Percentiles rank a stretch among this genome's conserved stretches.
These are phyloP conservation scores for Dryoscopus gambensis DNA, from an alignment of 2,113 vertebrate species.

Conservation along the genomic window DNA sequence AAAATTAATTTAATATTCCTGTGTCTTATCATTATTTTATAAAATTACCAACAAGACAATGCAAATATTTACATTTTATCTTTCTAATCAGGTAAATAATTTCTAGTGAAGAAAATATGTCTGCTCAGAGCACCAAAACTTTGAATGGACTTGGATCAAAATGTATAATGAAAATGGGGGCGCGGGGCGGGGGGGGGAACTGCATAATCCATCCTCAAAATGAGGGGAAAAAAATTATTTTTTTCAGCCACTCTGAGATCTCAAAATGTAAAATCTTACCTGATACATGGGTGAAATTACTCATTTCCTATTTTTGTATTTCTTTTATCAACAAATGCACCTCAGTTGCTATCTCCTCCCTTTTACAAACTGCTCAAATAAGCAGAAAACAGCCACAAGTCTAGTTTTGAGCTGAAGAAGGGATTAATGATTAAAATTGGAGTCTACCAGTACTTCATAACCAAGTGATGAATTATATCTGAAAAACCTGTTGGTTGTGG, in stretches of 20 bases:
- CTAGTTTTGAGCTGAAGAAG: background rate
- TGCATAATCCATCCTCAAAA: background rate
- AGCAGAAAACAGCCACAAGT: background rate
- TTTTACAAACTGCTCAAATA: background rate
- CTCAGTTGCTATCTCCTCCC: background rate
- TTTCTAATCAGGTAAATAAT: background rate
- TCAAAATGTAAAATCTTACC: background rate
- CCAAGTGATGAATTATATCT: background rate
- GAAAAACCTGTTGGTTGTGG: background rate
- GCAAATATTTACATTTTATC: background rate
- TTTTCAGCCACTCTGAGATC: background rate
- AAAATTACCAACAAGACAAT: background rate
- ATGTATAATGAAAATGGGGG: background rate
- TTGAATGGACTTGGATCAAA: background rate
- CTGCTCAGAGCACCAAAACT: background rate
- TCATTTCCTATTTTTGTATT: background rate
- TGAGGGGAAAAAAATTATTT: background rate
- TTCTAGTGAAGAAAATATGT: background rate
- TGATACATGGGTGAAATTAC: background rate
- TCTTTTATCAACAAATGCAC: background rate
- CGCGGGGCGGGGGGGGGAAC: accelerated
- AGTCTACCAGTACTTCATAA: background rate
- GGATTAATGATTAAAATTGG: background rate
- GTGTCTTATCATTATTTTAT: background rate
- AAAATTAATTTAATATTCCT: background rate